Evolutionary conservation across 2,888 invertebrate species (phyloP).

Genomic region (Scaptomyza caliginosa): DNA sequence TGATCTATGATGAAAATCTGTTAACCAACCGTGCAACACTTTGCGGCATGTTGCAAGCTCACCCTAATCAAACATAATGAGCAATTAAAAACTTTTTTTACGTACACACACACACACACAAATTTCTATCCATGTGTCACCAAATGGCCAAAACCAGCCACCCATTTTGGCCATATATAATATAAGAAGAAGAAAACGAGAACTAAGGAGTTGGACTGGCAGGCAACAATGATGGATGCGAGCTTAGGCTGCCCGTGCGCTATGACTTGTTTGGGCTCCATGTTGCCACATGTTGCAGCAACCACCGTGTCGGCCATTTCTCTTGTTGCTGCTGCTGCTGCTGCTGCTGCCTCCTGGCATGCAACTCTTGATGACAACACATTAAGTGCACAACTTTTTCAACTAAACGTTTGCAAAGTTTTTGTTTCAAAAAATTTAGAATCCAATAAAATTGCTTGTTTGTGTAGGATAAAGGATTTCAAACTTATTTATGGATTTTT

Average conservation of each 20-base stretch:
- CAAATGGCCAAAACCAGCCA: constrained; percentile 8
- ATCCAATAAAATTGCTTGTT: background rate
- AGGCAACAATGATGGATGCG: constrained; percentile 39
- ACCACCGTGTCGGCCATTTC: constrained; percentile 1
- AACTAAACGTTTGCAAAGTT: background rate
- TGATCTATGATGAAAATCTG: constrained; percentile 64
- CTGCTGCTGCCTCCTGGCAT: background rate
- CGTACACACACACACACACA: no score
- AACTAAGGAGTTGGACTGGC: constrained; percentile 19
- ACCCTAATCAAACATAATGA: constrained; percentile 69
- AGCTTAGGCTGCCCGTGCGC: constrained; percentile 21
- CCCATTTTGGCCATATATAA: constrained; percentile 17
- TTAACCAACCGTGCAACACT: constrained; percentile 58
- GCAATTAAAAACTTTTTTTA: constrained; percentile 67
- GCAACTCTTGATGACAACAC: constrained; percentile 9
- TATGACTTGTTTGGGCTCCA: constrained; percentile 8
- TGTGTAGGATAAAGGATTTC: background rate
- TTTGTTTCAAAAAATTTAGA: background rate
- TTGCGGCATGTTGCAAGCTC: constrained; percentile 49
- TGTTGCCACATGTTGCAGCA: constrained; percentile 52
- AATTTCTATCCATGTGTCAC: constrained; percentile 40
- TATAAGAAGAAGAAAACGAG: constrained; percentile 9
- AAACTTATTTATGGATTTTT: background rate
- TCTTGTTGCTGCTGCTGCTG: constrained; percentile 5
- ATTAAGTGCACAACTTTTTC: background rate